Percentiles rank a stretch among this genome's conserved stretches.
phyloP scores from a whole-genome alignment of 2,888 invertebrate species.

The Sarcophaga subvicina region DNA sequence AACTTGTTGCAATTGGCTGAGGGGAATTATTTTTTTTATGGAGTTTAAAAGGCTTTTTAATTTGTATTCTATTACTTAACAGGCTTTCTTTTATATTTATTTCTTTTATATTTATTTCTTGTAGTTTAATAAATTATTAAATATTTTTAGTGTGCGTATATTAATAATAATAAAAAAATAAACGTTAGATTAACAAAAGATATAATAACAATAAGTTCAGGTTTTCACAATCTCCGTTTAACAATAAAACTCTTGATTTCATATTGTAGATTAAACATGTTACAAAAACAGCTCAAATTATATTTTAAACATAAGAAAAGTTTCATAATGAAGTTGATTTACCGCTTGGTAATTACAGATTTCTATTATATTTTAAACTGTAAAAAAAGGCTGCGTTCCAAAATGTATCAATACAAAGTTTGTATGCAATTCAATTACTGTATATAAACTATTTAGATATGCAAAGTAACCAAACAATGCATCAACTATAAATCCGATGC shows the following conservation, averaged over 20 bases:
- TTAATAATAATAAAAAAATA: constrained; percentile 20
- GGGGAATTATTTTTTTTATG: constrained; percentile 16
- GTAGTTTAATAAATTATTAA: constrained; percentile 27
- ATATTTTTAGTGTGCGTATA: constrained; percentile 61
- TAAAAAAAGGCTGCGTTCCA: too few relatives aligned
- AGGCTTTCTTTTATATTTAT: neutral
- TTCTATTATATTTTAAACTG: too few relatives aligned
- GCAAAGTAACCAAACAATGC: too few relatives aligned
- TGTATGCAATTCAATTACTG: too few relatives aligned
- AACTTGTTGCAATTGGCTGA: constrained; percentile 43
- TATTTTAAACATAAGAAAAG: neutral
- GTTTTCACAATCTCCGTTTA: constrained; percentile 31
- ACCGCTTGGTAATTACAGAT: too few relatives aligned
- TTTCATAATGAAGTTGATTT: neutral
- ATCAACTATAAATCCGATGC: too few relatives aligned
- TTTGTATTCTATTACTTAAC: neutral
- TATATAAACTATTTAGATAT: too few relatives aligned
- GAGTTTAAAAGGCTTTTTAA: constrained; percentile 2
- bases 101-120: neutral
- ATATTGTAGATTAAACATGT: too few relatives aligned
- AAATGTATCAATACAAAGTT: too few relatives aligned
- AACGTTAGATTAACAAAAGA: neutral
- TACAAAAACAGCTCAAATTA: too few relatives aligned
- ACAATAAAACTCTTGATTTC: neutral
- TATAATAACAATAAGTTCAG: constrained; percentile 31